Evolutionary conservation across 2,888 invertebrate species (phyloP).

Genomic region (Autographa gamma): DNA sequence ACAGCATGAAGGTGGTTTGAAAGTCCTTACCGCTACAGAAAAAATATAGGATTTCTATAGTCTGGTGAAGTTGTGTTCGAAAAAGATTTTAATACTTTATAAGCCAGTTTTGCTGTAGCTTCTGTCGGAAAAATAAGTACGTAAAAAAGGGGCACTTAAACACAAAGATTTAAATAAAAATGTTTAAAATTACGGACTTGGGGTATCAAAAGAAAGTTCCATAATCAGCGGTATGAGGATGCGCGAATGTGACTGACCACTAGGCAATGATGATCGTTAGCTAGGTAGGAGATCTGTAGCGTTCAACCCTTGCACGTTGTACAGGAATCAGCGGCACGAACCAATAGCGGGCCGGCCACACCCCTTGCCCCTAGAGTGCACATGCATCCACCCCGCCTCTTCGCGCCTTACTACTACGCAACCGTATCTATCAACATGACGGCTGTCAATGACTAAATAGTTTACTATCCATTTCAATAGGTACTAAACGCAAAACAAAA

Average conservation of each 20-base stretch:
- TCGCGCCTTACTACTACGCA: constrained; percentile 30
- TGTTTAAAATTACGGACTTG: no score
- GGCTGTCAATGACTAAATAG: background rate
- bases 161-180: no score
- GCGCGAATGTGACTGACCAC: background rate
- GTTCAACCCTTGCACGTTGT: constrained; percentile 45
- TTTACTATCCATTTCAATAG: background rate
- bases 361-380: constrained; percentile 65
- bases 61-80: no score
- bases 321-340: constrained; percentile 52
- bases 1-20: no score
- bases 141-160: no score
- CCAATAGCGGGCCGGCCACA: constrained; percentile 73
- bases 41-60: no score
- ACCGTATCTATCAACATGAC: constrained; percentile 12
- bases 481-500: background rate
- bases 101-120: no score
- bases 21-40: no score
- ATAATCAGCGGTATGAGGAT: background rate
- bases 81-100: no score
- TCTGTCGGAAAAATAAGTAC: no score
- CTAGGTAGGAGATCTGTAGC: constrained; percentile 23
- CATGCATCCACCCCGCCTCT: constrained; percentile 60
- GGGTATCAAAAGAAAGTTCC: background rate
- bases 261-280: constrained; percentile 28